Evolutionary conservation across 2,797 vertebrate genomes (phyloP), one percentile per base, ranked within the genome.

Genomic region (Trachops cirrhosus): DNA sequence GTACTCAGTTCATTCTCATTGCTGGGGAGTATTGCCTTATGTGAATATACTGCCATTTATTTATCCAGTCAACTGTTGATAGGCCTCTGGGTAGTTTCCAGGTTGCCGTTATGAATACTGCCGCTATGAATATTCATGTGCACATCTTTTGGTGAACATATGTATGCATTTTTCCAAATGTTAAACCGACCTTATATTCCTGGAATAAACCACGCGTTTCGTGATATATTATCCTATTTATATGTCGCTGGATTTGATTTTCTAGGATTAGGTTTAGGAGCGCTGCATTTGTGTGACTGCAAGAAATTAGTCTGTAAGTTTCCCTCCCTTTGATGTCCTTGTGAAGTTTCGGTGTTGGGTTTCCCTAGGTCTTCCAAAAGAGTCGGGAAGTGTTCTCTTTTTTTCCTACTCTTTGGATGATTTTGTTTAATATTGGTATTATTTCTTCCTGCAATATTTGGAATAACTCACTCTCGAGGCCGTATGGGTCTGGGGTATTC

Each of bases 221-320:
- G 64, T 97, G 94, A 97, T 96, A 94, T 96, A 97, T 97, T 96
- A 85, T 96, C 75, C 96, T 96, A 94, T 96, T 96, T 97, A 96
- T 97, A 79, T 91, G 93, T 91, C 62, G 67, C 89, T 95, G 70
- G 57, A 73, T 95, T 94, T 93, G 74, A 97, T 96, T 92, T 96
- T 97, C 92, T 91, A 89, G 89, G 75, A 91, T 91, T 82, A 39
- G 62, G 74, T 75, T 88, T 62, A 86, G 64, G 79, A 87, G 91
- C 19, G 2, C 48, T 96, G 41, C 59, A 84, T 89, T 96, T 93
- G 29, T 29, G 34, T 82, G 82, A 79, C 46, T 86, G 64, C 86
- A 84, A 93, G 37, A 89, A 91, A 94, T 90, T 86, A 39, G 50
- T 86, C 83, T 74, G 52, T 85, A 64, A 85, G 57, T 91, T 95